Conservation (phyloP, 2,888 invertebrate species). For the Sialis lutaria region DNA sequence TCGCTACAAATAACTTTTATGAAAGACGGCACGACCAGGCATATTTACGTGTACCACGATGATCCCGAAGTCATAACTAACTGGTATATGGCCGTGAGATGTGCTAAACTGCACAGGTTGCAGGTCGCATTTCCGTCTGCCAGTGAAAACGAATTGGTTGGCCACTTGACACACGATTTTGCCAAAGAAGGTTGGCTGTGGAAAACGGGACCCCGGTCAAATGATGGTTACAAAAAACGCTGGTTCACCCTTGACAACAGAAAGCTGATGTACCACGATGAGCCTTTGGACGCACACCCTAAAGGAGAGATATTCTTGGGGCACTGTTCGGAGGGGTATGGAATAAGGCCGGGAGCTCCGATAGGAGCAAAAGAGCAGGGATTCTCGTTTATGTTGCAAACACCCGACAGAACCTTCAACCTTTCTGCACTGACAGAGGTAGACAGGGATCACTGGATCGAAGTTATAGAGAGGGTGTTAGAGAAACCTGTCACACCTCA, state of each 20-base stretch:
- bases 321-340: constrained; percentile 56
- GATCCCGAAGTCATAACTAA: constrained; percentile 70
- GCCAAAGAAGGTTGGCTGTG: constrained; percentile 72
- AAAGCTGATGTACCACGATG: constrained; percentile 85
- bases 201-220: constrained; percentile 72
- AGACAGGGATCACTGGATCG: constrained; percentile 68
- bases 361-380: constrained; percentile 55
- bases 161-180: constrained; percentile 64
- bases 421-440: constrained; percentile 58
- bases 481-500: constrained; percentile 61
- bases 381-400: constrained; percentile 65
- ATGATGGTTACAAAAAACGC: constrained; percentile 66
- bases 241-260: constrained; percentile 83
- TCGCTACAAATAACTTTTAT: constrained; percentile 73
- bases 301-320: constrained; percentile 69
- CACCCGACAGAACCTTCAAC: constrained; percentile 61
- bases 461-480: constrained; percentile 53
- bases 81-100: constrained; percentile 45
- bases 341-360: constrained; percentile 48
- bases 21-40: constrained; percentile 70
- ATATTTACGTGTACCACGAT: constrained; percentile 75
- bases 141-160: constrained; percentile 50
- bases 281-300: constrained; percentile 71
- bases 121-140: constrained; percentile 72
- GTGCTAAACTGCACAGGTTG: constrained; percentile 66